Conservation (phyloP, 64 coral and sea anemone species). For the Montipora foliosa region DNA sequence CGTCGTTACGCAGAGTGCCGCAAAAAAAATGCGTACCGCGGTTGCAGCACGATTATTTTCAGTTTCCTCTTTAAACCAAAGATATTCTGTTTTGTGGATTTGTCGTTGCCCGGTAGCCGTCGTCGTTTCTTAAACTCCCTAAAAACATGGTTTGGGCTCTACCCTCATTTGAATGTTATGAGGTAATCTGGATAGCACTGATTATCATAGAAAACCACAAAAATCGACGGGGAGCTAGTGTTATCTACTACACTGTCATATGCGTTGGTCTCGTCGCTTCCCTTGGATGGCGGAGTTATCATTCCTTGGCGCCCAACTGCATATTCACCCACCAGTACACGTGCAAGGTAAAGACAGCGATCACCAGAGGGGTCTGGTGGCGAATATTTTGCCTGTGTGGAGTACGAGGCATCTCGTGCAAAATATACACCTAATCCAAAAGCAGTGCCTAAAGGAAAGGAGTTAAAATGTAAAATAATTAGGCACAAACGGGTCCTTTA, state of each 20-base stretch:
- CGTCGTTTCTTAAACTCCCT: too few relatives aligned
- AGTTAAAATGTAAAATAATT: too few relatives aligned
- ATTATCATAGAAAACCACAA: constrained; percentile 66
- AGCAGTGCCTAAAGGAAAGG: neutral
- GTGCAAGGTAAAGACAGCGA: constrained; percentile 56
- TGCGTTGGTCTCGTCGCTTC: constrained; percentile 20
- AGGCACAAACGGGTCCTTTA: too few relatives aligned
- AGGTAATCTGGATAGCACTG: constrained; percentile 66
- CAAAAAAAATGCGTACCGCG: too few relatives aligned
- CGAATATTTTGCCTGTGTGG: constrained; percentile 3
- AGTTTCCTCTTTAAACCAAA: too few relatives aligned
- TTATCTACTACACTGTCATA: constrained; percentile 68
- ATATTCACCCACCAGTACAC: constrained; percentile 47
- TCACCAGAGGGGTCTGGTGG: constrained; percentile 7
- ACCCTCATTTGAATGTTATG: constrained; percentile 35
- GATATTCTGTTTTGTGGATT: too few relatives aligned
- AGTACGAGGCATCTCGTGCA: constrained; percentile 60
- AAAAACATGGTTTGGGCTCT: neutral
- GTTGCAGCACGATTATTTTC: too few relatives aligned
- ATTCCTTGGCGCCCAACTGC: constrained; percentile 22
- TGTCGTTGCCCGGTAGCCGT: too few relatives aligned
- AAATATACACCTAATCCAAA: constrained; percentile 66
- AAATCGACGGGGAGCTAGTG: constrained; percentile 20
- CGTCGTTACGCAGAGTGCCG: too few relatives aligned
- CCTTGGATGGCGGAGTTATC: constrained; percentile 45